Evolutionary conservation across 2,797 vertebrate species (phyloP), one percentile per base, ranked within the genome.

Genomic region (Naso thynnoides): DNA sequence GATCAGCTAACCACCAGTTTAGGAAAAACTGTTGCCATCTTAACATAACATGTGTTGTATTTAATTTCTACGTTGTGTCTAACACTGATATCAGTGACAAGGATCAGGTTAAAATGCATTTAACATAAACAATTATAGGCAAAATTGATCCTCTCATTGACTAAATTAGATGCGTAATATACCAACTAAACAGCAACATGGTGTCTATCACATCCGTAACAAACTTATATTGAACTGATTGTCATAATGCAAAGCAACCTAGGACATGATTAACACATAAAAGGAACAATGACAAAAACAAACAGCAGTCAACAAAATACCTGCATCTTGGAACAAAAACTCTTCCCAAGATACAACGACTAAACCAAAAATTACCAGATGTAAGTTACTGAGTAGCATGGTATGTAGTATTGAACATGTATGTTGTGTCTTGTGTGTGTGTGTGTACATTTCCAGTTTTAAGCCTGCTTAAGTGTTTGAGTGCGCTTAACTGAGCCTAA

Each of bases 371-470:
- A 19, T 39, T 1, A 61, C 23, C 13, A 57, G 45, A 24, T 47
- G 31, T 52, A n/a, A 63, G 52, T 54, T n/a, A 18, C 42, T 36
- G 21, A 69, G 52, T 13, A 66, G 5, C 38, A 31, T 19, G 36
- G 65, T 67, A 42, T 61, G 45, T 59, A 9, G 61, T 41, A 36
- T 10, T 53, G 42, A 44, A 48, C 13, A 4, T 62, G 18, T 39
- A 4, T 49, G 59, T n/a, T n/a, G n/a, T n/a, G n/a, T n/a, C n/a
- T 58, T 41, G 11, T 49, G 42, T 31, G 24, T 52, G 64, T 52
- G 73, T 56, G 64, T 39, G 53, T 15, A 21, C 9, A 27, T 62
- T 65, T 58, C 24, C 41, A 27, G 65, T 72, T 39, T 64, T 53
- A 56, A 24, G 36, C 68, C n/a, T n/a, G n/a, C n/a, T n/a, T n/a